These are phyloP conservation scores for Rhadina sibilatrix DNA, from an alignment of 2,113 vertebrate species.

Conservation along the genomic window DNA sequence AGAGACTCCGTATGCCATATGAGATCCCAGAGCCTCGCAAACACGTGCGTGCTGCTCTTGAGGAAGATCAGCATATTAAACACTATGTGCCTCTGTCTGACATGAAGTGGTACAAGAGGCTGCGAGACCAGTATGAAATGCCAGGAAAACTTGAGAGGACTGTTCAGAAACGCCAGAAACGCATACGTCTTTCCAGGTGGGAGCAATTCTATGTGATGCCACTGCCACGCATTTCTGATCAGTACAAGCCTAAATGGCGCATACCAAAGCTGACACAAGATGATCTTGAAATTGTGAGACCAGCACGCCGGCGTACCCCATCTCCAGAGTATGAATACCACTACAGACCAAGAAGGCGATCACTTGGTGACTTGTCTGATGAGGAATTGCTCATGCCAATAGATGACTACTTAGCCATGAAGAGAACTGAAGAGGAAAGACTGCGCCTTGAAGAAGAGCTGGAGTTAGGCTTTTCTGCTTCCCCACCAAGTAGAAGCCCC, in stretches of 20 bases:
- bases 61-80: conserved; percentile 92
- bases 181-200: conserved; percentile 96
- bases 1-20: conserved; percentile 92
- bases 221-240: conserved; percentile 91
- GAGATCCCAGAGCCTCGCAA: conserved; percentile 86
- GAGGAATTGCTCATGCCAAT: conserved; percentile 94
- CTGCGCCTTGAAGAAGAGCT: conserved; percentile 92
- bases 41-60: conserved; percentile 72
- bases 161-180: conserved; percentile 90
- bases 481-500: conserved; percentile 91
- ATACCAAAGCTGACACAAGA: conserved; percentile 89
- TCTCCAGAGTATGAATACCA: conserved; percentile 89
- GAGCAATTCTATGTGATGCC: conserved; percentile 97
- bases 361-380: conserved; percentile 91
- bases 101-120: conserved; percentile 98
- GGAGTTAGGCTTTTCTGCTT: conserved; percentile 90
- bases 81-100: conserved; percentile 93
- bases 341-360: conserved; percentile 87
- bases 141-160: conserved; percentile 92
- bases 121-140: conserved; percentile 97
- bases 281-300: conserved; percentile 94
- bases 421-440: conserved; percentile 92
- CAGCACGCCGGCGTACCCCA: conserved; percentile 84
- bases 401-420: conserved; percentile 93
- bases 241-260: conserved; percentile 92